Evolutionary conservation across 2,888 invertebrate species (phyloP), one percentile per base, ranked within the genome.

Genomic region (Trissolcus japonicus): DNA sequence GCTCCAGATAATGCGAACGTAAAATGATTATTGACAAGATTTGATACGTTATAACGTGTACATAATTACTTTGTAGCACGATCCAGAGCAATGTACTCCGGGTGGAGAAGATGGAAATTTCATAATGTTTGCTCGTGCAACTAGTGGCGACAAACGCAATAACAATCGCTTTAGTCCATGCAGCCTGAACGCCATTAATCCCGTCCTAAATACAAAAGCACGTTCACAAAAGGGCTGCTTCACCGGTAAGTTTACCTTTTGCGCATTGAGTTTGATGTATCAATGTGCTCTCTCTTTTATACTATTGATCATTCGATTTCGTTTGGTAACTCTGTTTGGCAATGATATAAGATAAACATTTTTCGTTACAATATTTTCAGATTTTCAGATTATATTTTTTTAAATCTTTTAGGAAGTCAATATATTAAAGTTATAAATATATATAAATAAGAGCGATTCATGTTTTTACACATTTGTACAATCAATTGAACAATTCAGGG

Each of bases 101-200:
- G 98, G 97, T 69, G 98, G 95, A 16, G 96, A 97, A 87, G 96
- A 96, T 89, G 99, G 99, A 51, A 99, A 99, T 91, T 99, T 95
- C 90, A 99, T 99, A 86, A 99, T 99, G 99, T 99, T 98, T 90
- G 98, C 98, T 19, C 94, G 98, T 80, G 99, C 99, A 41, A 99
- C 99, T 65, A 98, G 98, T 83, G 99, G 99, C 50, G 98, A 99
- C 90, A 95, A 98, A 86, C 95, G 94, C 89, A 99, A 99, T 91
- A 99, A 99, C 90, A 98, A 98, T 90, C 95, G 96, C 87, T 99
- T 99, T 90, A 89, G 89, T 78, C 95, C 95, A 0, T 99, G 99
- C 90, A 98, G 98, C 80, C 91, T 97, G 77, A 94, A 95, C 86
- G 95, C 96, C 83, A 98, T 98, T 86, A 95, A 96, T 89, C 96